These are phyloP conservation scores for Scyliorhinus canicula DNA, from an alignment of 2,797 vertebrate species.

Conservation along the genomic window DNA sequence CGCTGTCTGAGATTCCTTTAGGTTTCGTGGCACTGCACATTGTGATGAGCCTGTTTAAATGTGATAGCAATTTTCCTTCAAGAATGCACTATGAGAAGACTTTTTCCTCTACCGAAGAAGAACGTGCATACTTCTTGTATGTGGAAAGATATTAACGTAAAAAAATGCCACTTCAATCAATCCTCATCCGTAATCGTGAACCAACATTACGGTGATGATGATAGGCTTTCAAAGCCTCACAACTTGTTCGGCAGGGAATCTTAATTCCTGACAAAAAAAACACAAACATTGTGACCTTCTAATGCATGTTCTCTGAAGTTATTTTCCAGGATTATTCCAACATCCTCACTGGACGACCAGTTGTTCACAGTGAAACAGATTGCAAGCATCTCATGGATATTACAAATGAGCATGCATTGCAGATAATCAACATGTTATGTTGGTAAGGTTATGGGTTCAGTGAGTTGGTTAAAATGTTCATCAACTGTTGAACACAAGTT, in stretches of 20 bases:
- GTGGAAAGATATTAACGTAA: constrained; percentile 8
- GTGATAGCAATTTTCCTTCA: neutral
- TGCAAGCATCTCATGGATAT: neutral
- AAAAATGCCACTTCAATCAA: constrained; percentile 5
- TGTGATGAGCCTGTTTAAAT: neutral
- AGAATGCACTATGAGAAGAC: neutral
- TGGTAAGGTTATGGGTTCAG: neutral
- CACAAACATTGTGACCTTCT: neutral
- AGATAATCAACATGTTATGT: neutral
- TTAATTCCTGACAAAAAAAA: neutral
- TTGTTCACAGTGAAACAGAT: neutral
- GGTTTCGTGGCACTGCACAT: neutral
- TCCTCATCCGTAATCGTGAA: neutral
- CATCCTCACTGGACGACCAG: neutral
- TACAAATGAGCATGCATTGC: neutral
- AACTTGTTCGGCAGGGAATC: neutral
- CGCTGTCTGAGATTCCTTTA: neutral
- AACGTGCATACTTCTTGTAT: too few species aligned
- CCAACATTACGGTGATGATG: neutral
- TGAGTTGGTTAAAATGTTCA: neutral
- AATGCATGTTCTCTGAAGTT: neutral
- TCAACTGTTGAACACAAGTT: neutral
- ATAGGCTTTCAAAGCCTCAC: neutral
- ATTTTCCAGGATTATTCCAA: neutral
- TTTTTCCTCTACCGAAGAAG: neutral